Base-by-base conservation (phyloP, 2,113 vertebrate genomes). In the Cygnus buccinator region DNA sequence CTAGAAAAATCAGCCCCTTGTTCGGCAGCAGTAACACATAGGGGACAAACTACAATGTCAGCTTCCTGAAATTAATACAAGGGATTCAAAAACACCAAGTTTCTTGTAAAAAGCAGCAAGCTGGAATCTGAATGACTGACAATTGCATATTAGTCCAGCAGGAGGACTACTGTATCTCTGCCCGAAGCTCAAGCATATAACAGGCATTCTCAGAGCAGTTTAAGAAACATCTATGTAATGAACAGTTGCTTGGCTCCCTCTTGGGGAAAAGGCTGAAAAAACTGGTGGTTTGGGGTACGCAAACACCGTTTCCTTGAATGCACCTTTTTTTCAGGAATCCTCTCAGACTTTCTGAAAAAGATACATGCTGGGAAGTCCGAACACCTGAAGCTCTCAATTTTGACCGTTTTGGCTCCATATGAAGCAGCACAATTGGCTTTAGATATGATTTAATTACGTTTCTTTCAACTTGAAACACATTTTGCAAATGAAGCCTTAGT, bases 231-330 rank as follows among this genome's bases (percentile, higher is more conserved):
- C 61, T 63, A 25, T 0, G 1, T 8, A 1, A 41, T 5, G 55
- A 88, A 70, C 78, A 63, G 84, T 78, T 90, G 72, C 90, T 71
- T 94, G 90, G 79, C 92, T 96, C 93, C 90, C 92, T 85, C 93
- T 93, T 80, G 92, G 92, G 85, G 85, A 81, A 90, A 96, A 92
- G 57, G 77, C 33, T 72, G 76, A 84, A 72, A 71, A 71, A 76
- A 63, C 52, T 43, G 46, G 25, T 44, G 46, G 37, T 46, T 72
- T 63, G 15, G 73, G 17, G 22, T 52, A 82, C 48, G 87, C 2
- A 0, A 85, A 48, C 22, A 75, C 25, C 17, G 1, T 70, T 73
- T 85, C 71, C 78, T 94, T 66, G 84, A 87, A 76, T 17, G 67
- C 63, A 93, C 66, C 71, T 58, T 78, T 66, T 85, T 91, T 85